Evolutionary conservation across 2,888 invertebrate genomes (phyloP).

Genomic region (Microchrysa polita): DNA sequence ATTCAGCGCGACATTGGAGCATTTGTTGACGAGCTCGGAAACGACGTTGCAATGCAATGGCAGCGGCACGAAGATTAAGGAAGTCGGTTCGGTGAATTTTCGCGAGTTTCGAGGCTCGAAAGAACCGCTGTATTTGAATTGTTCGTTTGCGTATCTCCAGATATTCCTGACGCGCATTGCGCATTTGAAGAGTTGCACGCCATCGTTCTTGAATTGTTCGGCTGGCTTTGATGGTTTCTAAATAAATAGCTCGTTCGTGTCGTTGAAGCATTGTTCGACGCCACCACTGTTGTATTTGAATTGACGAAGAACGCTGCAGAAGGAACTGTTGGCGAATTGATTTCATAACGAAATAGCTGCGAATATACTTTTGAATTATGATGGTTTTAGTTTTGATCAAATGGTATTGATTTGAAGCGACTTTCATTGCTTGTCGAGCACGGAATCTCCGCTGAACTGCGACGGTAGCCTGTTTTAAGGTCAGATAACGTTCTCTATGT

Average conservation of each 20-base stretch:
- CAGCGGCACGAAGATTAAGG: constrained; percentile 49
- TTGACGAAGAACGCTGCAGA: neutral
- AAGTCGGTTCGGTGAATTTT: neutral
- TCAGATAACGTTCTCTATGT: constrained; percentile 55
- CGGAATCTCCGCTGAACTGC: constrained; percentile 58
- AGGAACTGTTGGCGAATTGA: constrained; percentile 19
- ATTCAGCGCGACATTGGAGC: constrained; percentile 52
- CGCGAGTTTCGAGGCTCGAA: constrained; percentile 1
- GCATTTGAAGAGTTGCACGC: constrained; percentile 43
- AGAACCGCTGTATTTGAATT: constrained; percentile 27
- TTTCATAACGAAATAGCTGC: constrained; percentile 46
- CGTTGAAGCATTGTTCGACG: constrained; percentile 59
- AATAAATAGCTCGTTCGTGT: constrained; percentile 54
- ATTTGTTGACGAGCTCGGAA: constrained; percentile 57
- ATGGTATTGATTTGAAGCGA: neutral
- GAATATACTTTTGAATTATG: constrained; percentile 7
- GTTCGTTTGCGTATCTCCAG: constrained; percentile 49
- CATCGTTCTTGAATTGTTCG: neutral
- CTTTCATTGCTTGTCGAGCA: constrained; percentile 50
- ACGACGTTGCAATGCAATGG: constrained; percentile 58
- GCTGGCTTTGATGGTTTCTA: constrained; percentile 32
- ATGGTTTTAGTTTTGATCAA: neutral
- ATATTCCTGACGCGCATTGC: constrained; percentile 53
- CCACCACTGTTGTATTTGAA: constrained; percentile 62
- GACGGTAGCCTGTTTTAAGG: constrained; percentile 53